These are phyloP conservation scores for Allolobophora icterica DNA, from an alignment of 2,888 invertebrate genomes.

Conservation along the genomic window DNA sequence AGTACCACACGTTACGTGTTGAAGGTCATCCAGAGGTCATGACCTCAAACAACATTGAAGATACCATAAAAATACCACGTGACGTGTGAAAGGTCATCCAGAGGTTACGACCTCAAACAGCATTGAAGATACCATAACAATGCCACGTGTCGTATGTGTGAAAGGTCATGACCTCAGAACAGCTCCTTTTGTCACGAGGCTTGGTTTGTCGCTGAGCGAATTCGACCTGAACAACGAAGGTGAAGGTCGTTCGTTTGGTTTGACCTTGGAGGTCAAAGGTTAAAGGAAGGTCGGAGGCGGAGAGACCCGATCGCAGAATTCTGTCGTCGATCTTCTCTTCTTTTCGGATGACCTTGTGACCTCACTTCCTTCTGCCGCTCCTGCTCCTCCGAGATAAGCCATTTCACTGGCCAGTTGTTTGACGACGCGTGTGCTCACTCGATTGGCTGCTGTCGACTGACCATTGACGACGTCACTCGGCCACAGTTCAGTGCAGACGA, in stretches of 20 bases:
- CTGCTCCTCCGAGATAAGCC: not conserved
- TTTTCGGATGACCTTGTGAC: not conserved
- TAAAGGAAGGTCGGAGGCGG: not conserved
- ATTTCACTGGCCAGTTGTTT: conserved; percentile 12
- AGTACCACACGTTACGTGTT: not conserved
- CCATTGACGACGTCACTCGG: not conserved
- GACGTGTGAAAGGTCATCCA: conserved; percentile 8
- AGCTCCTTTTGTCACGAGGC: not conserved
- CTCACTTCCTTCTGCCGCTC: not conserved
- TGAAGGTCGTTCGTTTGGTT: not conserved
- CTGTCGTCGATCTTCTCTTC: not conserved
- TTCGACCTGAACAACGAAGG: not conserved
- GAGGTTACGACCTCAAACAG: not conserved
- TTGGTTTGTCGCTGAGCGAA: not conserved
- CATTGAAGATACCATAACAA: not conserved
- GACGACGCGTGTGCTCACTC: not conserved
- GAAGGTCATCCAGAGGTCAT: conserved; percentile 7
- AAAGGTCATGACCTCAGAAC: not conserved
- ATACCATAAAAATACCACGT: not conserved
- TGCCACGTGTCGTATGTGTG: no score
- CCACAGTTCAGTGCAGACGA: conserved; percentile 12
- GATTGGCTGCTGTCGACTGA: not conserved
- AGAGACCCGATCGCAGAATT: not conserved
- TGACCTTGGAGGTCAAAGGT: not conserved
- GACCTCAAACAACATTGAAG: not conserved